Percentiles rank a stretch among this genome's conserved stretches.
Evolutionary conservation across 2,888 invertebrate genomes (phyloP).

Genomic region (Drosophila fulvimacula): DNA sequence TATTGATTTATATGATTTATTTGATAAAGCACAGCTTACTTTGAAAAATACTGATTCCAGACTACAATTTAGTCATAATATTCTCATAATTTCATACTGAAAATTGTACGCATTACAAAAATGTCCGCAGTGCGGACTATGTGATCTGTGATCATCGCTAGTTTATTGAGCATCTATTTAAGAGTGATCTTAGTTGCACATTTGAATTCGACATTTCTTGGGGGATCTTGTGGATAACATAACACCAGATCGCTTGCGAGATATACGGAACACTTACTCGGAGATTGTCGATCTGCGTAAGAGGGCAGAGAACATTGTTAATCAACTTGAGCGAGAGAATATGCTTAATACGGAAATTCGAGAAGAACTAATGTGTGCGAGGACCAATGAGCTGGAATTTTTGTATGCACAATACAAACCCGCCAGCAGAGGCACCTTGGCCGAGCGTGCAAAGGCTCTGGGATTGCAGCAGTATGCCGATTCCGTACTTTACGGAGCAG

Average conservation of each 20-base stretch:
- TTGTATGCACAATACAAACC: slow-evolving; percentile 93
- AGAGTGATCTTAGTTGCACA: too few relatives aligned
- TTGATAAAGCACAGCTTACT: slow-evolving; percentile 17
- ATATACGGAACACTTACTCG: slow-evolving; percentile 90
- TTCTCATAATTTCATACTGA: too few relatives aligned
- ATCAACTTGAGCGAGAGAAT: slow-evolving; percentile 88
- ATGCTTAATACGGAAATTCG: slow-evolving; percentile 88
- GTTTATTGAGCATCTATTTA: too few relatives aligned
- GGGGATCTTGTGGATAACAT: slow-evolving; percentile 89
- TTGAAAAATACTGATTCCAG: neutral
- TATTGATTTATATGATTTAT: too few relatives aligned
- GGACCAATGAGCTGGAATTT: slow-evolving; percentile 90
- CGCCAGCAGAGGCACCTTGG: slow-evolving; percentile 89
- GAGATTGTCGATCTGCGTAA: slow-evolving; percentile 89
- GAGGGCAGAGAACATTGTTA: slow-evolving; percentile 89
- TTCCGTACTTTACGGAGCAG: slow-evolving; percentile 86
- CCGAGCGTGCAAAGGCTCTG: slow-evolving; percentile 91
- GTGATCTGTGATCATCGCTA: too few relatives aligned
- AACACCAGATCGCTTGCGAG: slow-evolving; percentile 90
- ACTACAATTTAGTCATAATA: neutral
- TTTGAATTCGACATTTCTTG: too few relatives aligned
- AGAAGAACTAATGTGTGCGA: slow-evolving; percentile 88
- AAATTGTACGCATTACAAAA: too few relatives aligned
- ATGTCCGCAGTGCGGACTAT: too few relatives aligned
- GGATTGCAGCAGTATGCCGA: slow-evolving; percentile 90